These are phyloP conservation scores for Tetraodon nigroviridis DNA, from an alignment of 2,113 vertebrate species.

Conservation along the genomic window DNA sequence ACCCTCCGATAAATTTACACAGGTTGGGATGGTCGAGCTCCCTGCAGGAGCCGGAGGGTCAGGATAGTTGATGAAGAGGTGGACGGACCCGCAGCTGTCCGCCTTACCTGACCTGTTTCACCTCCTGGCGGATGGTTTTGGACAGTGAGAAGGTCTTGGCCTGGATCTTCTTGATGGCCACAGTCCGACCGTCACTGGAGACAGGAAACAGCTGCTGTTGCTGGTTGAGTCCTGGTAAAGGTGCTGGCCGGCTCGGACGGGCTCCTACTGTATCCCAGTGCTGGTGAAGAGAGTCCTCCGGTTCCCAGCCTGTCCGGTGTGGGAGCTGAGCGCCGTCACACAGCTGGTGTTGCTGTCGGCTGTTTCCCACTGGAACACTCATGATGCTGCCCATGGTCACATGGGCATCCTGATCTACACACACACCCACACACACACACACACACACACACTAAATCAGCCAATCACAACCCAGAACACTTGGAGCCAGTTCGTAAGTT, in stretches of 20 bases:
- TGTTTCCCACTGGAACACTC: slow-evolving; percentile 59
- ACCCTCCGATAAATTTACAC: slow-evolving; percentile 84
- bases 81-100: too few species aligned
- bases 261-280: slow-evolving; percentile 75
- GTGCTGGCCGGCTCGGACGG: not conserved
- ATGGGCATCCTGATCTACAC: slow-evolving; percentile 48
- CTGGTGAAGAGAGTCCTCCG: slow-evolving; percentile 76
- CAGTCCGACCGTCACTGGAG: slow-evolving; percentile 79
- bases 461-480: not conserved
- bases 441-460: not conserved
- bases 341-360: slow-evolving; percentile 74
- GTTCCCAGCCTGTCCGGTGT: slow-evolving; percentile 47
- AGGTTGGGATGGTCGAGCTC: slow-evolving; percentile 86
- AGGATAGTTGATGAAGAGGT: too few species aligned
- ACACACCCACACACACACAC: too few species aligned
- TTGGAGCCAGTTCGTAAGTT: not conserved
- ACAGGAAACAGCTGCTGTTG: not conserved
- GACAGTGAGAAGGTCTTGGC: slow-evolving; percentile 77
- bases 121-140: slow-evolving; percentile 80
- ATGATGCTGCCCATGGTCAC: slow-evolving; percentile 68
- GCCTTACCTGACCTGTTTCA: slow-evolving; percentile 82
- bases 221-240: too few species aligned
- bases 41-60: slow-evolving; percentile 52
- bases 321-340: slow-evolving; percentile 73
- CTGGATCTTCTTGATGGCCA: slow-evolving; percentile 81